Conservation (phyloP, 2,113 vertebrate genomes). For the Acinonyx jubatus region DNA sequence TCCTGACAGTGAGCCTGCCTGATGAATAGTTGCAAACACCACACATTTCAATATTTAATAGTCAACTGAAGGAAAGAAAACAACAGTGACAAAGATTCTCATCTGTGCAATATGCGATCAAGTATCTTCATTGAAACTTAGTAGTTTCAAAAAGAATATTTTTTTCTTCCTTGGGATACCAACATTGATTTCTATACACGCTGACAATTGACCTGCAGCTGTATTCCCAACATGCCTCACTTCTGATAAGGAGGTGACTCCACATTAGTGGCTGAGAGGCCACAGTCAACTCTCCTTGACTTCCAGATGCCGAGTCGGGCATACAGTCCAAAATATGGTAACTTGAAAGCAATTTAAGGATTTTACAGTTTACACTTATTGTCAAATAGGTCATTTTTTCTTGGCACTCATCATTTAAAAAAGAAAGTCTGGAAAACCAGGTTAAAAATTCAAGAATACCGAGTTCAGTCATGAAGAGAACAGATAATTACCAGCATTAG, state of each 20-base stretch:
- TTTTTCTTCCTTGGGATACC: not conserved
- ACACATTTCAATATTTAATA: not conserved
- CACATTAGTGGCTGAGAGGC: not conserved
- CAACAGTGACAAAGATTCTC: not conserved
- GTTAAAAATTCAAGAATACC: slow-evolving; percentile 18
- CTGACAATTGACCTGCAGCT: not conserved
- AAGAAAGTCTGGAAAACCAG: not conserved
- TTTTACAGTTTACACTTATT: slow-evolving; percentile 29
- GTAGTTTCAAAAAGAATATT: not conserved
- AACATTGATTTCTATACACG: not conserved
- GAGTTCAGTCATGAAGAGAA: not conserved
- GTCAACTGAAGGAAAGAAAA: not conserved
- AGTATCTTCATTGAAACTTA: not conserved
- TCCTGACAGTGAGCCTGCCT: not conserved
- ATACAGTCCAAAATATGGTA: not conserved
- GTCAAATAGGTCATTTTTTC: not conserved
- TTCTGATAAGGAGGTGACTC: not conserved
- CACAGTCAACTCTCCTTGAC: not conserved
- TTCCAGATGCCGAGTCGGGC: not conserved
- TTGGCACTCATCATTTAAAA: slow-evolving; percentile 20
- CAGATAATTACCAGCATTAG: not conserved
- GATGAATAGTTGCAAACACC: not conserved
- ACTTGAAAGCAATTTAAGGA: slow-evolving; percentile 34
- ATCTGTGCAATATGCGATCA: not conserved
- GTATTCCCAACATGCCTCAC: not conserved